phyloP scores from a whole-genome alignment of 2,113 vertebrate genomes.

The Indicator maculatus region DNA sequence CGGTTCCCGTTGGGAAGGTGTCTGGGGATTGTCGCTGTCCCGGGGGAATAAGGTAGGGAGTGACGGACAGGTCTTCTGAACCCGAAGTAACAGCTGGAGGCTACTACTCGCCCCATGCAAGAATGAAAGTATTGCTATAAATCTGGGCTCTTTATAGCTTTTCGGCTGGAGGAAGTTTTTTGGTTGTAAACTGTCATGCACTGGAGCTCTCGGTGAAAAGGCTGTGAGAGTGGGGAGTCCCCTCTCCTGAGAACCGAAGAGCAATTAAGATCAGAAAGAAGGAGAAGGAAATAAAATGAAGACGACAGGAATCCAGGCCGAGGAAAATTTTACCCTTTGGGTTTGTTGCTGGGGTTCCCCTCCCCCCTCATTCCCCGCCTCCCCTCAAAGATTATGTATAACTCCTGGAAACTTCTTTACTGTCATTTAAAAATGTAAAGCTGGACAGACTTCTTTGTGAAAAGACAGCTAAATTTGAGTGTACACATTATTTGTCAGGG shows the following conservation, averaged over 20 bases:
- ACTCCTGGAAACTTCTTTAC: not conserved
- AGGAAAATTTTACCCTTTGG: not conserved
- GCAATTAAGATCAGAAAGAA: slow-evolving; percentile 58
- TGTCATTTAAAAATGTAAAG: not conserved
- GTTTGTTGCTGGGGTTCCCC: too few relatives aligned
- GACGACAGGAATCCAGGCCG: not conserved
- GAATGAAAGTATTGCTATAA: slow-evolving; percentile 11
- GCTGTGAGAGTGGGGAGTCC: not conserved
- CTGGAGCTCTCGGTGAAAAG: slow-evolving; percentile 69
- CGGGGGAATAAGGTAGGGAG: not conserved
- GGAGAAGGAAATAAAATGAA: not conserved
- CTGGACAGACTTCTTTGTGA: not conserved
- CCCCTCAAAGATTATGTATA: not conserved
- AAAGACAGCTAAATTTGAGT: not conserved
- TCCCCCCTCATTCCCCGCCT: too few relatives aligned
- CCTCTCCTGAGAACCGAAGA: slow-evolving; percentile 29
- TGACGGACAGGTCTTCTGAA: not conserved
- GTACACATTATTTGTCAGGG: not conserved
- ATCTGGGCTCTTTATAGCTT: slow-evolving; percentile 56
- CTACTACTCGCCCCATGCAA: not conserved
- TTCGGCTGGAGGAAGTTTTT: slow-evolving; percentile 66
- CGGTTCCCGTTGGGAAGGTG: not conserved
- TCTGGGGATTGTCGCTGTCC: not conserved
- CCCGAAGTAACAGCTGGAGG: not conserved
- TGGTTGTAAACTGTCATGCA: slow-evolving; percentile 76